A percentile compares a stretch with the other conserved stretches of the same genome.
phyloP scores from a whole-genome alignment of 2,797 vertebrate species.

The Urocyon cinereoargenteus region DNA sequence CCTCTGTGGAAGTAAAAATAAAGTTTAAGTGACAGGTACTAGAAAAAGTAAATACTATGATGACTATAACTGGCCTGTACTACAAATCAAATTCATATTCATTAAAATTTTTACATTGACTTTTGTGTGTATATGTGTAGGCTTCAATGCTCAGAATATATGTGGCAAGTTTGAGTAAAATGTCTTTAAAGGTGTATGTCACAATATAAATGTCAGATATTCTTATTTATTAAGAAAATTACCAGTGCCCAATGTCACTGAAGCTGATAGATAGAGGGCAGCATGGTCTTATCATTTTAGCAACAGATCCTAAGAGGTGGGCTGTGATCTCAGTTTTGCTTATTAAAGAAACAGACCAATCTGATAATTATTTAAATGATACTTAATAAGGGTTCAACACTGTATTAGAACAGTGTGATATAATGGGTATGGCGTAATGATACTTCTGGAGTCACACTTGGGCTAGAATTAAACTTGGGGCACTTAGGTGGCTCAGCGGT shows the following conservation, averaged over 20 bases:
- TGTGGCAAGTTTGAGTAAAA: neutral
- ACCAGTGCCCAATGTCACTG: neutral
- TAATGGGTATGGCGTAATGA: neutral
- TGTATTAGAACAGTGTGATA: neutral
- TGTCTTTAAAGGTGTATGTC: neutral
- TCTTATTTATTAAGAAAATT: conserved; percentile 50
- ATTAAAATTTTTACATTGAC: neutral
- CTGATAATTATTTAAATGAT: neutral
- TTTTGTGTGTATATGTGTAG: neutral
- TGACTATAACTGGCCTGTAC: conserved; percentile 1
- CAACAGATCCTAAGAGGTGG: neutral
- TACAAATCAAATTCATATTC: neutral
- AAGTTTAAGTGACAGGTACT: neutral
- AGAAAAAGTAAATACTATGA: neutral
- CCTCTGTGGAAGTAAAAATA: conserved; percentile 40
- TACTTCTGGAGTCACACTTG: neutral
- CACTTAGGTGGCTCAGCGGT: too few species aligned
- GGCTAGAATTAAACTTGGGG: neutral
- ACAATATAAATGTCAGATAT: conserved; percentile 25
- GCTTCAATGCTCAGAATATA: neutral
- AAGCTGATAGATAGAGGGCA: conserved; percentile 54
- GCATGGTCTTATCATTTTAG: conserved; percentile 45
- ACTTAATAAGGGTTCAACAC: neutral
- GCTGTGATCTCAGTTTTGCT: conserved; percentile 28
- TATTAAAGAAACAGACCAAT: conserved; percentile 19